These are phyloP conservation scores for Pectinophora gossypiella DNA, from an alignment of 1,140 invertebrate species.

Conservation along the genomic window DNA sequence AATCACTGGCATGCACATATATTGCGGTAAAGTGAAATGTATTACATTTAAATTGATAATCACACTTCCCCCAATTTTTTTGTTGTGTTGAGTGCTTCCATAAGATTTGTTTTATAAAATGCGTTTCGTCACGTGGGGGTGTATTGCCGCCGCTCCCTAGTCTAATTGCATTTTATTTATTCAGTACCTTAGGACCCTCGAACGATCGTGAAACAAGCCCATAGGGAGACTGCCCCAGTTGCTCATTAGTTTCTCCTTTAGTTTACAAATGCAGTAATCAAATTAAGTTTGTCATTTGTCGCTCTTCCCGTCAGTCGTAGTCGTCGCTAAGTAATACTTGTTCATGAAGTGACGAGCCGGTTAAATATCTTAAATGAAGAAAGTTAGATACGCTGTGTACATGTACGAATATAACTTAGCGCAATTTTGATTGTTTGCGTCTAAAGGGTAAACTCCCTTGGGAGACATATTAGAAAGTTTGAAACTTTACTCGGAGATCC, in stretches of 20 bases:
- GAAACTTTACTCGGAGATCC: too few relatives aligned
- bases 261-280: slow-evolving; percentile 6
- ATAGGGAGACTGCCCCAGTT: slow-evolving; percentile 24
- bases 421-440: background rate
- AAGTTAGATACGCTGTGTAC: background rate
- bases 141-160: slow-evolving; percentile 30
- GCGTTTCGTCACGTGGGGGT: slow-evolving; percentile 18
- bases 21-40: slow-evolving; percentile 8
- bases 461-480: background rate
- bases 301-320: background rate
- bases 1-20: background rate
- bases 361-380: background rate
- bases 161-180: slow-evolving; percentile 69
- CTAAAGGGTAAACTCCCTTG: background rate
- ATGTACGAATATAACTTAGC: background rate
- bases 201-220: slow-evolving; percentile 27
- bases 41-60: slow-evolving; percentile 42
- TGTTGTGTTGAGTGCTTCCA: slow-evolving; percentile 29
- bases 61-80: slow-evolving; percentile 25
- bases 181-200: slow-evolving; percentile 42
- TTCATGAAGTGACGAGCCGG: background rate
- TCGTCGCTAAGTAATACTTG: too few relatives aligned
- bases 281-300: slow-evolving; percentile 7
- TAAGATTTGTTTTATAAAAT: slow-evolving; percentile 36
- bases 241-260: slow-evolving; percentile 46